Base-by-base conservation (phyloP, 2,888 invertebrate genomes). In the Dasysyrphus albostriatus region DNA sequence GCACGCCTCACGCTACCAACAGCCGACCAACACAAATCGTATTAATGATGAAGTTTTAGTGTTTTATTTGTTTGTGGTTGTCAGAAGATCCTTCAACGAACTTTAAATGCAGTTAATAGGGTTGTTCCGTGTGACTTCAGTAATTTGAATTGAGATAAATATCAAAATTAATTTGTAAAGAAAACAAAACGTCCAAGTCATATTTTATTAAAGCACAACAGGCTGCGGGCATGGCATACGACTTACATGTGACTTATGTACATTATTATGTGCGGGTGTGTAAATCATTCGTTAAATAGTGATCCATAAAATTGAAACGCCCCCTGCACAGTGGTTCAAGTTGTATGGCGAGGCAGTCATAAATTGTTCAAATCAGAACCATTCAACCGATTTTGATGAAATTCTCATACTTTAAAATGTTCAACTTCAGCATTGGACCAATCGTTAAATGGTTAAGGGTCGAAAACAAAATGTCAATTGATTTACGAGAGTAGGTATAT, bases 21-120 rank as follows among this genome's bases (percentile, higher is more conserved):
- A 24, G 14, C 29, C 37, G 37, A n/a, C 37, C 74, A 34, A 61
- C 77, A 82, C 77, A 47, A 54, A 58, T 10, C 76, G 70, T 61
- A 67, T 83, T 83, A 73, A 83, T 61, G 67, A 73, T 47, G 78
- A 78, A 83, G 83, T 83, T 83, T 76, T 72, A 10, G 16, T 14
- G 7, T n/a, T 12, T 47, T 65, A 0, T 65, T 12, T 34, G 5
- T 5, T 47, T 47, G 16, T n/a, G 44, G 12, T 14, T 42, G 47
- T 37, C 49, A 81, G n/a, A 76, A 34, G 47, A 44, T n/a, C 32
- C 51, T 82, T 82, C 58, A 65, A 51, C 42, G 5, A 49, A 5
- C 1, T 49, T 69, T 58, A 76, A 76, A 65, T 29, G 49, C 56
- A 72, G 54, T 77, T 63, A 72, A 77, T 72, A 12, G 67, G 82